Conservation (phyloP, 2,888 invertebrate genomes). For the Abscondita cerata region DNA sequence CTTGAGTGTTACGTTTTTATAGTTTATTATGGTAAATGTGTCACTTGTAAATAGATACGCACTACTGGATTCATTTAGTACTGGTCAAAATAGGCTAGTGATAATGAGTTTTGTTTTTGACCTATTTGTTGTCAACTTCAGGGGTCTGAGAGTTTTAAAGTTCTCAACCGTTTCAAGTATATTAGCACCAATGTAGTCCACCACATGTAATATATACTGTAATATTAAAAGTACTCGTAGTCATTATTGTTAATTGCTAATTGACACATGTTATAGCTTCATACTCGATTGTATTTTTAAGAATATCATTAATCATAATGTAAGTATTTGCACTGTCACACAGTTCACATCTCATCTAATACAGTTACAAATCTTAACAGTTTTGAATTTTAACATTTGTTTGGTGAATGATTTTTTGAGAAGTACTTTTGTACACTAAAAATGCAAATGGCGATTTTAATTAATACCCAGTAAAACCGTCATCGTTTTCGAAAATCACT, state of each 20-base stretch:
- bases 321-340: conserved; percentile 44
- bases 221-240: conserved; percentile 26
- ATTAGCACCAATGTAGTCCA: conserved; percentile 21
- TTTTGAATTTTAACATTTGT: too few relatives aligned
- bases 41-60: conserved; percentile 28
- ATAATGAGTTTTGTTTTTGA: background rate
- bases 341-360: conserved; percentile 28
- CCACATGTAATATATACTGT: conserved; percentile 31
- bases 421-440: too few relatives aligned
- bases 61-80: background rate
- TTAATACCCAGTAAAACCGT: too few relatives aligned
- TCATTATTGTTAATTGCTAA: conserved; percentile 27
- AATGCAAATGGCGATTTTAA: too few relatives aligned
- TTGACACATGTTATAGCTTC: conserved; percentile 39
- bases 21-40: conserved; percentile 19
- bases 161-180: conserved; percentile 17
- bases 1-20: conserved; percentile 16
- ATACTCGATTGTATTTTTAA: conserved; percentile 42
- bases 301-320: conserved; percentile 42
- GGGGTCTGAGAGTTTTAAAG: background rate
- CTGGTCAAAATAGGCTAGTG: background rate
- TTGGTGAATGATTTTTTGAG: too few relatives aligned
- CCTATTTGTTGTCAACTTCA: background rate
- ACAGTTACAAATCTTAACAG: conserved; percentile 19
- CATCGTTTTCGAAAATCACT: too few relatives aligned